Evolutionary conservation across 37 sponge, comb jelly and placozoan genomes (phyloP).

Genomic region (Hexactinellida sp.): DNA sequence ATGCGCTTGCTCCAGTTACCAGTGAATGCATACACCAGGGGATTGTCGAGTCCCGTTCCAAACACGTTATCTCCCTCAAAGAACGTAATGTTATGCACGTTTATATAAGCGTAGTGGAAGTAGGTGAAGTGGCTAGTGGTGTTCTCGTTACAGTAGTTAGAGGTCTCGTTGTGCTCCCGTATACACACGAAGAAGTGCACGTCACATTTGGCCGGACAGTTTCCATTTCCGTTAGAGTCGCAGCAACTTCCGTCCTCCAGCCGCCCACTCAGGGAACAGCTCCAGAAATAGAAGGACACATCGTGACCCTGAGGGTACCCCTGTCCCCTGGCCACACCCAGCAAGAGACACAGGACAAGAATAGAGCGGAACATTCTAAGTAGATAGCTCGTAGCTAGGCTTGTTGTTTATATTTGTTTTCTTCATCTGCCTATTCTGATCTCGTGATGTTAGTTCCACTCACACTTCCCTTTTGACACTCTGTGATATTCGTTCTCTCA

Average conservation of each 20-base stretch:
- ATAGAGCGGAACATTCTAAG: neutral
- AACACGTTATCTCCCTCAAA: slow-evolving; percentile 17
- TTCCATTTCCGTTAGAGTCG: neutral
- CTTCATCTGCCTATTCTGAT: neutral
- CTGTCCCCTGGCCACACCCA: no score
- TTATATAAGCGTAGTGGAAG: neutral
- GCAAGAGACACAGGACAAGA: no score
- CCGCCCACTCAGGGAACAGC: neutral
- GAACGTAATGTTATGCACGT: neutral
- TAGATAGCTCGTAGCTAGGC: neutral
- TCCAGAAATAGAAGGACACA: neutral
- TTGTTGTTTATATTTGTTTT: neutral
- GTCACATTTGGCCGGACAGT: neutral
- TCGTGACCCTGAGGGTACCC: neutral
- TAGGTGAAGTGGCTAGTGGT: neutral
- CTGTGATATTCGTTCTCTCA: no score
- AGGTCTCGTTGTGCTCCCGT: neutral
- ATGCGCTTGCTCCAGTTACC: slow-evolving; percentile 2
- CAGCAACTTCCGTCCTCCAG: neutral
- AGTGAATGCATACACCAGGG: neutral
- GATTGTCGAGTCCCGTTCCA: neutral
- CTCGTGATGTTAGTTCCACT: neutral
- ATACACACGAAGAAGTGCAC: neutral
- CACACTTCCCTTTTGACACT: neutral
- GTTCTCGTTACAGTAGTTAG: neutral